Evolutionary conservation across 2,113 vertebrate genomes (phyloP).

Genomic region (Aptenodytes patagonicus): DNA sequence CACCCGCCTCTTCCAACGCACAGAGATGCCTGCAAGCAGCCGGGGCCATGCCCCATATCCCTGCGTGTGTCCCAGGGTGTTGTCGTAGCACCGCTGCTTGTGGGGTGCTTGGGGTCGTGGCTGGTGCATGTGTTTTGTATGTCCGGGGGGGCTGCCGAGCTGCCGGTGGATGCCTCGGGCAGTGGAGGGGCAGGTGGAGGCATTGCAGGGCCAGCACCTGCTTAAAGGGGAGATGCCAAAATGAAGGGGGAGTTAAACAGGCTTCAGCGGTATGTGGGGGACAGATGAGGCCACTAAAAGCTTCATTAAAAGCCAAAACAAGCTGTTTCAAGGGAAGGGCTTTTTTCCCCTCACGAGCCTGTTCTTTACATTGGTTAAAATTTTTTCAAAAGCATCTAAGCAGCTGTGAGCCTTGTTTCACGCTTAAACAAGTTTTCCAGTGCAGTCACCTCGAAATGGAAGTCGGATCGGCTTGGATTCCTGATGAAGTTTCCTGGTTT

Average conservation of each 20-base stretch:
- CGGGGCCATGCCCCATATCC: fast-evolving
- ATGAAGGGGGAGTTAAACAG: neutral
- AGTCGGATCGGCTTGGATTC: neutral
- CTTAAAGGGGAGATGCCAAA: neutral
- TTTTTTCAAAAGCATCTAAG: neutral
- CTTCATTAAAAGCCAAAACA: neutral
- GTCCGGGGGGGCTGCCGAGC: neutral
- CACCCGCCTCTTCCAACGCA: fast-evolving
- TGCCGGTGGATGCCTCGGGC: neutral
- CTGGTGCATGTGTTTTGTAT: fast-evolving
- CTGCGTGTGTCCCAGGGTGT: fast-evolving
- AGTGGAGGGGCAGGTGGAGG: neutral
- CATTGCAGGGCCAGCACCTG: fast-evolving
- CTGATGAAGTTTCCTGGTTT: neutral
- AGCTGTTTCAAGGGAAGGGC: neutral
- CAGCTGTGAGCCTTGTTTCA: neutral
- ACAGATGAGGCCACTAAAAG: neutral
- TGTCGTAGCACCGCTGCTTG: fast-evolving
- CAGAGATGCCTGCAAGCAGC: fast-evolving
- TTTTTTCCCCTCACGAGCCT: too few species aligned
- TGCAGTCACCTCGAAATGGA: neutral
- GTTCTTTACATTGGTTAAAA: neutral
- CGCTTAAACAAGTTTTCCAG: neutral
- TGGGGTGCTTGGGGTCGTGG: fast-evolving
- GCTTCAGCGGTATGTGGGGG: neutral